phyloP scores from a whole-genome alignment of 1,140 invertebrate species.

The Zaprionus ghesquierei region DNA sequence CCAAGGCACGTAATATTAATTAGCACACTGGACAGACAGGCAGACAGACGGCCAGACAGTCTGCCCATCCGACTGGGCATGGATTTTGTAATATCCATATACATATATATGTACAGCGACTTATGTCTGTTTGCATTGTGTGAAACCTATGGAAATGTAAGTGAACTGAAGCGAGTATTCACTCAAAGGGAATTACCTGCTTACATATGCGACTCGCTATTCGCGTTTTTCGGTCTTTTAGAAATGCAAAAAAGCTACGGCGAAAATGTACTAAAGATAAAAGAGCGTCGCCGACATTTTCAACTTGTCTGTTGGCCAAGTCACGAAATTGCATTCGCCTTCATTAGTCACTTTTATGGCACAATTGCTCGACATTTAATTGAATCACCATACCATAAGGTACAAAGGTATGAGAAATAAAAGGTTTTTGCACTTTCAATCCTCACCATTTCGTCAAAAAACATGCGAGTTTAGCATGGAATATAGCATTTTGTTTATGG shows the following conservation, averaged over 20 bases:
- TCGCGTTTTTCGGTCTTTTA: not conserved
- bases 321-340: conserved; percentile 12
- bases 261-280: not conserved
- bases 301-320: not conserved
- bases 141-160: conserved; percentile 20
- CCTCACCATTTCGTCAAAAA: not conserved
- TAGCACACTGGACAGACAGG: conserved; percentile 49
- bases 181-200: conserved; percentile 30
- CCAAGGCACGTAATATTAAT: conserved; percentile 71
- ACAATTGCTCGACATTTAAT: conserved; percentile 20
- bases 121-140: not conserved
- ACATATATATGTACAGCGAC: not conserved
- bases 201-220: not conserved
- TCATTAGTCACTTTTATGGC: conserved; percentile 21
- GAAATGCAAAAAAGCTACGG: not conserved
- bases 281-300: not conserved
- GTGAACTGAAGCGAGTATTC: not conserved
- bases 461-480: not conserved
- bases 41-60: too few species aligned
- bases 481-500: too few species aligned
- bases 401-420: not conserved
- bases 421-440: not conserved
- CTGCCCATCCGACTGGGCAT: too few species aligned
- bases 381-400: not conserved
- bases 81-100: not conserved